phyloP scores from a whole-genome alignment of 2,888 invertebrate genomes.

The Nymphalis polychloros region DNA sequence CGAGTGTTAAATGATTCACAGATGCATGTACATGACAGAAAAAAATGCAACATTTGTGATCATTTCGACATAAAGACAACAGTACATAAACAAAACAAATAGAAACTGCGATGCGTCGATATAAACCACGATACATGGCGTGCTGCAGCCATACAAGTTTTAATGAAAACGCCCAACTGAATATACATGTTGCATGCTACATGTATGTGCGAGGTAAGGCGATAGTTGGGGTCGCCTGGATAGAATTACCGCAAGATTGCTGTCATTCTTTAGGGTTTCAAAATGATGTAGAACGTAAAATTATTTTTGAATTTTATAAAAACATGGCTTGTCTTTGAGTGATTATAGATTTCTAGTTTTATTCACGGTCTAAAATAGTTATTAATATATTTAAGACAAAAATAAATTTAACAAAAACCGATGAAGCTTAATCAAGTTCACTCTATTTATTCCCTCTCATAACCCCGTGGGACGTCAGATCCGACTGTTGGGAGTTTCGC shows the following conservation, averaged over 20 bases:
- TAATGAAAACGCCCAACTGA: conserved; percentile 66
- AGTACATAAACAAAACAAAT: conserved; percentile 38
- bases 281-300: conserved; percentile 2
- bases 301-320: not conserved
- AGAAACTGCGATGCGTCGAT: conserved; percentile 28
- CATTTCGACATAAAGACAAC: conserved; percentile 1
- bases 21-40: too few species aligned
- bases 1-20: too few species aligned
- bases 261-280: conserved; percentile 61
- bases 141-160: conserved; percentile 62
- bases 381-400: too few species aligned
- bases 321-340: too few species aligned
- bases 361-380: too few species aligned
- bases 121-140: conserved; percentile 29
- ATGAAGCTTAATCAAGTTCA: too few species aligned
- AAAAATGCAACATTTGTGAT: not conserved
- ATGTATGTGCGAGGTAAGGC: conserved; percentile 3
- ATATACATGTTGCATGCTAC: conserved; percentile 35
- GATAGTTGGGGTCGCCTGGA: conserved; percentile 44
- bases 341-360: too few species aligned
- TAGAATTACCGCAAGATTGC: conserved; percentile 72
- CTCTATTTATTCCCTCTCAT: too few species aligned
- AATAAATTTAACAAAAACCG: too few species aligned
- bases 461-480: too few species aligned
- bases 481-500: too few species aligned